Evolutionary conservation across 2,113 vertebrate species (phyloP).

Genomic region (Callorhinus ursinus): DNA sequence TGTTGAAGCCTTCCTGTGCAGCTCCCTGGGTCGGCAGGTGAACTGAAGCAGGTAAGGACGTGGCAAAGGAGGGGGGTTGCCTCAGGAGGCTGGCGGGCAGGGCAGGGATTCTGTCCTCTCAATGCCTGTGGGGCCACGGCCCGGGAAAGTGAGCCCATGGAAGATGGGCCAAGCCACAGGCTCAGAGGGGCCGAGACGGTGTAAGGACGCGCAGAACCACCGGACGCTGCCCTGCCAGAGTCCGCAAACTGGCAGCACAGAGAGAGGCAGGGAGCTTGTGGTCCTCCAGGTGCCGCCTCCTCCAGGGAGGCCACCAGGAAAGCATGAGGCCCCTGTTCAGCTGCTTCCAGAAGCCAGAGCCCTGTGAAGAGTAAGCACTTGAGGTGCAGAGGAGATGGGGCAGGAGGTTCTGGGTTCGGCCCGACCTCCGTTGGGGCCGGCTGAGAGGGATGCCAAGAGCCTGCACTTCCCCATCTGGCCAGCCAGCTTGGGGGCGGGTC

Average conservation of each 20-base stretch:
- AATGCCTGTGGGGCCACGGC: neutral
- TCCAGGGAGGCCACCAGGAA: neutral
- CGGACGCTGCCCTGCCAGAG: rapidly evolving
- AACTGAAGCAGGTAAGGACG: neutral
- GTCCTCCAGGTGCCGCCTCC: neutral
- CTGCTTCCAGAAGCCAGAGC: neutral
- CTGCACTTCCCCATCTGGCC: neutral
- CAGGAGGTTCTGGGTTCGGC: too few species aligned
- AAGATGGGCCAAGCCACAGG: neutral
- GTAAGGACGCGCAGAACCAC: rapidly evolving
- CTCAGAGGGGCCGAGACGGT: neutral
- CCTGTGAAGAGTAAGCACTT: neutral
- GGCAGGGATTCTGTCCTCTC: neutral
- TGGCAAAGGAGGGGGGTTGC: neutral
- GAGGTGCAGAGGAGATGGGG: neutral
- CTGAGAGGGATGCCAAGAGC: neutral
- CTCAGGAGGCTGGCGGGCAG: neutral
- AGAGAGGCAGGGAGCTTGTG: neutral
- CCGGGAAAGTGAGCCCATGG: neutral
- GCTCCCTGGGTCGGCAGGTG: neutral
- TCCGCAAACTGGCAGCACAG: rapidly evolving
- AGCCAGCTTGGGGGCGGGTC: neutral
- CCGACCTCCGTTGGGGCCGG: neutral
- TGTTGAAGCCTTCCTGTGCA: neutral
- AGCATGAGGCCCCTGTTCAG: neutral